Percentiles rank a stretch among this genome's conserved stretches.
Evolutionary conservation across 2,113 vertebrate species (phyloP).

Genomic region (Antechinus flavipes): DNA sequence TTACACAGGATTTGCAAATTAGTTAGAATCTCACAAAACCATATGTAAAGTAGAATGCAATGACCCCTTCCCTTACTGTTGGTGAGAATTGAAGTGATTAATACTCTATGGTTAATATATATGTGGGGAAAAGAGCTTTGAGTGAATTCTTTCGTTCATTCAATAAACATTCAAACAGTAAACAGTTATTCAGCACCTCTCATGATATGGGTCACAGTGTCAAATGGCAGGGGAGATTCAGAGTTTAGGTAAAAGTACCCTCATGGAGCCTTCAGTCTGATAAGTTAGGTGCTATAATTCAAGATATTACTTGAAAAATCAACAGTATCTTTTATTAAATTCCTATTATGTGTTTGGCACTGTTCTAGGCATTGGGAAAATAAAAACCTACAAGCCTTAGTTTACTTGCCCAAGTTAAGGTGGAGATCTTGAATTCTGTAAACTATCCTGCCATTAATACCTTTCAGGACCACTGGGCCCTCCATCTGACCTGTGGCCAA

Average conservation of each 20-base stretch:
- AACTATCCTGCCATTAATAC: neutral
- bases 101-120: neutral
- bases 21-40: neutral
- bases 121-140: neutral
- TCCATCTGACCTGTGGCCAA: neutral
- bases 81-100: neutral
- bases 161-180: neutral
- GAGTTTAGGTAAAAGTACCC: neutral
- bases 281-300: neutral
- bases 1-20: neutral
- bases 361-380: neutral
- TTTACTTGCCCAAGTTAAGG: neutral
- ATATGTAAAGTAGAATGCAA: neutral
- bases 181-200: neutral
- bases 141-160: neutral
- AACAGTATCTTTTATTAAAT: neutral
- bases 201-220: neutral
- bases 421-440: neutral
- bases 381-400: neutral
- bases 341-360: neutral
- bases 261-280: neutral
- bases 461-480: neutral
- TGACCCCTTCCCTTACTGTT: neutral
- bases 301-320: neutral
- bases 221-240: neutral